phyloP scores from a whole-genome alignment of 1,140 invertebrate species.

The Atta cephalotes region DNA sequence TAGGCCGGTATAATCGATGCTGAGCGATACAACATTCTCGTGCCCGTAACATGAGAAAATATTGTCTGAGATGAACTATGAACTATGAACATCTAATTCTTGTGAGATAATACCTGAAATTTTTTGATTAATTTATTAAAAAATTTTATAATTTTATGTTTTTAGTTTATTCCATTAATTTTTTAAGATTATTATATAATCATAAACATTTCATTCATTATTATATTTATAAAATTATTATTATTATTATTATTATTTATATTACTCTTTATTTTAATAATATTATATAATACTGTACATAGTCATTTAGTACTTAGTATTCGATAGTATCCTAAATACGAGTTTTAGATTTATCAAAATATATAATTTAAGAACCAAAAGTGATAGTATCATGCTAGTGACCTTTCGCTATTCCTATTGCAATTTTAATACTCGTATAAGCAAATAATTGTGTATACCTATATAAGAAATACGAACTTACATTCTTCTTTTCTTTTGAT shows the following conservation, averaged over 20 bases:
- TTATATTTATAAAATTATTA: too few relatives aligned
- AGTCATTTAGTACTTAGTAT: not conserved
- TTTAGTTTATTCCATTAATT: not conserved
- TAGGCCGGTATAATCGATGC: constrained; percentile 45
- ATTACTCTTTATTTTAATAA: not conserved
- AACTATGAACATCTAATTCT: not conserved
- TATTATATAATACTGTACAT: not conserved
- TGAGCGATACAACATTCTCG: not conserved
- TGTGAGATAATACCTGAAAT: not conserved
- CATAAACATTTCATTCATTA: too few relatives aligned
- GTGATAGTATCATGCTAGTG: too few relatives aligned
- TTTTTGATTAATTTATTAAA: not conserved
- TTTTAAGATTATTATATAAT: not conserved
- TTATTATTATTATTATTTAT: too few relatives aligned
- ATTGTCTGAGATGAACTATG: not conserved
- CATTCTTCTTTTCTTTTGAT: not conserved
- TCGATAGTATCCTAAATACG: not conserved
- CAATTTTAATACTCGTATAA: not conserved
- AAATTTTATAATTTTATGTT: not conserved
- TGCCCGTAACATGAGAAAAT: constrained; percentile 31
- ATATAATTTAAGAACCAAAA: too few relatives aligned
- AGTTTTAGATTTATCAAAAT: too few relatives aligned
- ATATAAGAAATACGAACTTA: not conserved
- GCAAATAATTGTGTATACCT: not conserved
- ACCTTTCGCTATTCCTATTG: not conserved